phyloP scores from a whole-genome alignment of 1,140 invertebrate species.

The Maconellicoccus hirsutus region DNA sequence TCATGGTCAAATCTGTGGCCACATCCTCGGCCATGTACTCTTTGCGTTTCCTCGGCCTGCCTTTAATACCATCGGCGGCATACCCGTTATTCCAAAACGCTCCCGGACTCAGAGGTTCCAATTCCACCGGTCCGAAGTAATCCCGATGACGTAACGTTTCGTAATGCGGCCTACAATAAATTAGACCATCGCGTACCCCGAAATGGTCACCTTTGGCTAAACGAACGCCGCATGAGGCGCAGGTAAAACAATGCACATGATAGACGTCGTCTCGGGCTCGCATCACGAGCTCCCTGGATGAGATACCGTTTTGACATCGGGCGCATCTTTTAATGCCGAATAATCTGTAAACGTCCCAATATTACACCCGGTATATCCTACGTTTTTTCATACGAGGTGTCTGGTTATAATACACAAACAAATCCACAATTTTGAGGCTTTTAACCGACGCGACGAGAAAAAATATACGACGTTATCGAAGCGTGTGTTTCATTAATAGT shows the following conservation, averaged over 20 bases:
- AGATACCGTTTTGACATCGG: constrained; percentile 69
- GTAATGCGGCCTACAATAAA: constrained; percentile 49
- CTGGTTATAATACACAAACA: too few species aligned
- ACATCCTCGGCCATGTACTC: constrained; percentile 32
- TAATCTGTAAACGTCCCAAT: constrained; percentile 55
- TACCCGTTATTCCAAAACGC: not conserved
- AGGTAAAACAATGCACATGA: constrained; percentile 83
- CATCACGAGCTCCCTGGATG: constrained; percentile 86
- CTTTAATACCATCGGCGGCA: constrained; percentile 53
- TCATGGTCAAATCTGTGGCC: constrained; percentile 42
- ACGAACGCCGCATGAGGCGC: constrained; percentile 64
- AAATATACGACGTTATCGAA: too few species aligned
- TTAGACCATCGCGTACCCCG: constrained; percentile 50
- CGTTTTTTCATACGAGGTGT: too few species aligned
- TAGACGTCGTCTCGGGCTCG: constrained; percentile 75
- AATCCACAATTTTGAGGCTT: not conserved
- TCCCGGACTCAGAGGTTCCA: constrained; percentile 34
- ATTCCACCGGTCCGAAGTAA: constrained; percentile 31
- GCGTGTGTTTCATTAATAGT: not conserved
- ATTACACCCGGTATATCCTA: too few species aligned
- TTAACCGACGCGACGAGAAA: too few species aligned
- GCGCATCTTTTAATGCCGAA: constrained; percentile 71
- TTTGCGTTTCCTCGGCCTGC: constrained; percentile 71
- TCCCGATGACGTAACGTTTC: constrained; percentile 40
- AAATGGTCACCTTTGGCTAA: constrained; percentile 79